Evolutionary conservation across 1,140 invertebrate genomes (phyloP).

Genomic region (Xylocopa sonorina): DNA sequence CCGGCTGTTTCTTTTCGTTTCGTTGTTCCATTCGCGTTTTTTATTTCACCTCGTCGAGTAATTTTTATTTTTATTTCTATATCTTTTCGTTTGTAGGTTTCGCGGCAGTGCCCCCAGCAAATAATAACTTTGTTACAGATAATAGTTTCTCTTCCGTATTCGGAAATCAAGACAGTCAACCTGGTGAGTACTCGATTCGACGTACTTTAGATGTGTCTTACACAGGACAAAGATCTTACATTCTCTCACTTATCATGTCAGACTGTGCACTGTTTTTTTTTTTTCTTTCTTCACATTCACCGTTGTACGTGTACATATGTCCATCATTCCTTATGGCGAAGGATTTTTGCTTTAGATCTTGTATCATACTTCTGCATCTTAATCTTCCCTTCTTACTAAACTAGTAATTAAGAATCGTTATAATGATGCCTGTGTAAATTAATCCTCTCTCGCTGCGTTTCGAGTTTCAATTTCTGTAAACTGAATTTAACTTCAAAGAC

Average conservation of each 20-base stretch:
- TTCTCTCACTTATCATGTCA: slow-evolving; percentile 6
- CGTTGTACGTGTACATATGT: slow-evolving; percentile 46
- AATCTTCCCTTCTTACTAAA: no score
- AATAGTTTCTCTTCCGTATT: slow-evolving; percentile 93
- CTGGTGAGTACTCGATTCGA: slow-evolving; percentile 82
- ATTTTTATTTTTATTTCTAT: no score
- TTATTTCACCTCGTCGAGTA: slow-evolving; percentile 16
- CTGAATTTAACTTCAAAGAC: background rate
- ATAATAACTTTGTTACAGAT: slow-evolving; percentile 92
- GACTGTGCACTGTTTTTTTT: slow-evolving; percentile 35
- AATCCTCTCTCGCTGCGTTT: background rate
- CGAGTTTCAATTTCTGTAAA: background rate
- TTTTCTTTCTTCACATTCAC: slow-evolving; percentile 25
- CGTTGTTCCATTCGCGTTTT: slow-evolving; percentile 48
- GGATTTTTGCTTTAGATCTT: slow-evolving; percentile 38
- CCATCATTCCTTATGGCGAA: slow-evolving; percentile 37
- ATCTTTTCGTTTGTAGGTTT: slow-evolving; percentile 83
- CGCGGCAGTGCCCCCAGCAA: slow-evolving; percentile 82
- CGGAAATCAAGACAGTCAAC: slow-evolving; percentile 87
- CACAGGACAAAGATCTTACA: background rate
- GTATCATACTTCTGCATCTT: slow-evolving; percentile 58
- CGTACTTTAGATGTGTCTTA: no score
- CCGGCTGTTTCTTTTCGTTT: slow-evolving; percentile 35
- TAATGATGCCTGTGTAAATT: slow-evolving; percentile 39
- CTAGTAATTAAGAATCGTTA: slow-evolving; percentile 43